Conservation (phyloP, 2,113 vertebrate genomes). For the Aspiorhynchus laticeps region DNA sequence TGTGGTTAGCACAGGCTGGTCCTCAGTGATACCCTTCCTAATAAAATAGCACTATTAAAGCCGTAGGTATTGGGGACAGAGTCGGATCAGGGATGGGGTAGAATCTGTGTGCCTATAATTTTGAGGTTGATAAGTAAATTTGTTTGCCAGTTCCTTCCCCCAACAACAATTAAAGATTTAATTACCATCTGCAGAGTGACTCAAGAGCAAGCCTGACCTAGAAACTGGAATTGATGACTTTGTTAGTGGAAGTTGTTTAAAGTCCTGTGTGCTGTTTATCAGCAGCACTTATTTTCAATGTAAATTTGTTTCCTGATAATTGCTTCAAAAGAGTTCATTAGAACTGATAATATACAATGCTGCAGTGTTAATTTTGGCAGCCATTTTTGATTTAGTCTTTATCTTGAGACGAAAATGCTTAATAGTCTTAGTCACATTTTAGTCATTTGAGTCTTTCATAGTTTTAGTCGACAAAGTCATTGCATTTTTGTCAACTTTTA, state of each 20-base stretch:
- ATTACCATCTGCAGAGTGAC: conserved; percentile 73
- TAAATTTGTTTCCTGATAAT: conserved; percentile 19
- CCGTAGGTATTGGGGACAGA: conserved; percentile 52
- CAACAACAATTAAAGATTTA: conserved; percentile 76
- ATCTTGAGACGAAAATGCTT: too few relatives aligned
- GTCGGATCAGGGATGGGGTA: conserved; percentile 65
- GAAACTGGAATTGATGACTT: conserved; percentile 61
- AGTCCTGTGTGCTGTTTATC: conserved; percentile 30
- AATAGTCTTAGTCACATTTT: too few relatives aligned
- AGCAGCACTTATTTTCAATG: conserved; percentile 27
- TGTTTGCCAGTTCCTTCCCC: conserved; percentile 71
- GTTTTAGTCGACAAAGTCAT: too few relatives aligned
- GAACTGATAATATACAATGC: conserved; percentile 1
- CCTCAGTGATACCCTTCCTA: conserved; percentile 70
- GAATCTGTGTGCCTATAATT: conserved; percentile 71
- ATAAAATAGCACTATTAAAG: conserved; percentile 75
- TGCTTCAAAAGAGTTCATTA: conserved; percentile 20
- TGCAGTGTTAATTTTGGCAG: too few relatives aligned
- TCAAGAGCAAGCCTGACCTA: conserved; percentile 66
- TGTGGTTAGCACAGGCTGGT: conserved; percentile 60
- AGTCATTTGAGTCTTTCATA: too few relatives aligned
- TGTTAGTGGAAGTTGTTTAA: conserved; percentile 47
- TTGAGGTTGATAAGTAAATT: conserved; percentile 76
- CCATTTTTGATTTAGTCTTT: too few relatives aligned
- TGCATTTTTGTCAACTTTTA: too few relatives aligned